Base-by-base conservation (phyloP, 2,888 invertebrate genomes). In the Dyspetes luteomarginatus region DNA sequence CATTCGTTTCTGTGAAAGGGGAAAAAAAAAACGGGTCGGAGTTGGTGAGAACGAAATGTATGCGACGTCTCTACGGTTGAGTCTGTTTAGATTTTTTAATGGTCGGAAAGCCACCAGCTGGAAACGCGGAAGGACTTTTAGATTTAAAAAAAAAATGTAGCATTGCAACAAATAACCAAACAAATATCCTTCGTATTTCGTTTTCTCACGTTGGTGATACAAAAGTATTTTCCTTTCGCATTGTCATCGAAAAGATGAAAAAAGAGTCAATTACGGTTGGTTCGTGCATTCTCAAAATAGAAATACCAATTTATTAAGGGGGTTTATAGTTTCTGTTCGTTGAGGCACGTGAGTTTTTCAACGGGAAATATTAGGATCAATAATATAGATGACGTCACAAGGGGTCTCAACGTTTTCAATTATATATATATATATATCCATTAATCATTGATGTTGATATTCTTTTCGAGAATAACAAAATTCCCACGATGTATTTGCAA, bases 1-100 rank as follows among this genome's bases (percentile, higher is more conserved):
- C 50, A 69, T 76, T 62, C 60, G 45, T 62, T 69, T 69, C 28
- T 28, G 48, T 22, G 60, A 50, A 26, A 28, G 7, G 22, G 12
- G 58, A 43, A 17, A 17, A 22, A 22, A 4, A 36, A 67, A 65
- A 22, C 26, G 3, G 36, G 41, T 36, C n/a, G 19, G 52, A 15
- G 28, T 19, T 19, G 19, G 67, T 15, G 50, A 26, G 67, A 28
- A 28, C 9, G 50, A 26, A 30, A 50, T 62, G 52, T 26, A 65
- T n/a, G n/a, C 45, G 26, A 67, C 22, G 62, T 43, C 30, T 69
- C 52, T 30, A 22, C 12, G 36, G 48, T 48, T n/a, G 48, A 17
- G 41, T 50, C 26, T 4, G 41, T 43, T 52, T 50, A 43, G 52
- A 30, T 62, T 58, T 67, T 50, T 67, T 26, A 50, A 65, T 58